Evolutionary conservation across 2,797 vertebrate species (phyloP).

Genomic region (Taenioides sp.): DNA sequence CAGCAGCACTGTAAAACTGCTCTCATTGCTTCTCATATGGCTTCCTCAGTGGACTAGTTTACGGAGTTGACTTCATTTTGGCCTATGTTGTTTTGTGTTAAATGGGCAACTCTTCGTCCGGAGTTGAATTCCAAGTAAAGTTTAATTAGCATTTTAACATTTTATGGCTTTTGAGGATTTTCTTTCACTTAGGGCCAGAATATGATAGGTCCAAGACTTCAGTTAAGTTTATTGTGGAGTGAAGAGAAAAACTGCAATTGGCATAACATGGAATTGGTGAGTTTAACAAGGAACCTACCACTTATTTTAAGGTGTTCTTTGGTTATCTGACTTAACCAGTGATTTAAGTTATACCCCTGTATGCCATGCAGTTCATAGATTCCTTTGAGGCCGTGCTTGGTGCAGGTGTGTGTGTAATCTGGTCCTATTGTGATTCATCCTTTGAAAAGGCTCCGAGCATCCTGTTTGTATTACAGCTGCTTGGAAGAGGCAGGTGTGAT

Average conservation of each 20-base stretch:
- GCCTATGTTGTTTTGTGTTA: neutral
- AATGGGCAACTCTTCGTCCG: slow-evolving; percentile 18
- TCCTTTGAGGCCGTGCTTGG: neutral
- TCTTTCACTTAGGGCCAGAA: neutral
- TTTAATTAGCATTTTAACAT: slow-evolving; percentile 1
- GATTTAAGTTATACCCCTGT: neutral
- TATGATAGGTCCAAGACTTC: neutral
- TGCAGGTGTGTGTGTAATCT: slow-evolving; percentile 56
- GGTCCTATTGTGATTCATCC: slow-evolving; percentile 29
- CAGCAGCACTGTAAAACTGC: slow-evolving; percentile 30
- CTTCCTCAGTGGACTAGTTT: slow-evolving; percentile 20
- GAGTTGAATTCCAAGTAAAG: slow-evolving; percentile 8
- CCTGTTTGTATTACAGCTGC: slow-evolving; percentile 45
- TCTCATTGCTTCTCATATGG: slow-evolving; percentile 13
- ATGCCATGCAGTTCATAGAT: neutral
- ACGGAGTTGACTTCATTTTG: slow-evolving; percentile 11
- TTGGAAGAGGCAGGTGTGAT: slow-evolving; percentile 39
- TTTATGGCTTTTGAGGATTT: neutral
- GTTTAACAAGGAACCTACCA: neutral
- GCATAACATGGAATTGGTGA: neutral
- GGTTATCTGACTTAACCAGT: neutral
- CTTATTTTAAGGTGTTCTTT: neutral
- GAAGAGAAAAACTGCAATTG: neutral
- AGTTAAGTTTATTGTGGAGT: neutral
- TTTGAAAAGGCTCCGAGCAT: slow-evolving; percentile 39